These are phyloP conservation scores for Fabriciana adippe DNA, from an alignment of 2,888 invertebrate genomes.

Conservation along the genomic window DNA sequence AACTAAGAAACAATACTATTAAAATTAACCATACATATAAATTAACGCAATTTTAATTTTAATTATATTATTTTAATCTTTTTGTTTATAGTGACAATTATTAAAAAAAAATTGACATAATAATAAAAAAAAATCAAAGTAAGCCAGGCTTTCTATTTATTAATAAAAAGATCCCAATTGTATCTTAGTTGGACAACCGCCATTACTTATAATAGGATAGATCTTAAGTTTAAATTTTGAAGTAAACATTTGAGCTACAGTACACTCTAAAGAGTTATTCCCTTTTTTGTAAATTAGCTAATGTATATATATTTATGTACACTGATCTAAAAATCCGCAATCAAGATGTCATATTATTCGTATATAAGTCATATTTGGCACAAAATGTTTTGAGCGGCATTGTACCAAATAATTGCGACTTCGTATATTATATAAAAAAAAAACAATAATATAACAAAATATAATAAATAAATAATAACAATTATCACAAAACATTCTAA, in stretches of 20 bases:
- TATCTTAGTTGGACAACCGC: conserved; percentile 43
- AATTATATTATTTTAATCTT: too few species aligned
- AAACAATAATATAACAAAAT: conserved; percentile 23
- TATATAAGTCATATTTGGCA: conserved; percentile 61
- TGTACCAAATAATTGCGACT: conserved; percentile 37
- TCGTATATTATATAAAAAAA: conserved; percentile 13
- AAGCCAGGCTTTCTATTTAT: not conserved
- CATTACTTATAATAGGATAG: conserved; percentile 60
- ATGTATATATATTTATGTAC: conserved; percentile 70
- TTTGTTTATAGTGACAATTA: too few species aligned
- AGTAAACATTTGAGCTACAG: conserved; percentile 74
- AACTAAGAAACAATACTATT: conserved; percentile 52
- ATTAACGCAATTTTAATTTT: not conserved
- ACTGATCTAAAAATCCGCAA: conserved; percentile 68
- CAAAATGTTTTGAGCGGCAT: conserved; percentile 59
- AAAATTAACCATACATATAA: not conserved
- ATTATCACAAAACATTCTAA: conserved; percentile 36
- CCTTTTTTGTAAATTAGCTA: conserved; percentile 57
- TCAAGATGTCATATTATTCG: conserved; percentile 4
- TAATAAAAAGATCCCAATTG: conserved; percentile 15
- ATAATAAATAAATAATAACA: conserved; percentile 34
- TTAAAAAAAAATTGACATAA: too few species aligned
- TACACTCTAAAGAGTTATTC: conserved; percentile 64
- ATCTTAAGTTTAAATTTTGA: conserved; percentile 65
- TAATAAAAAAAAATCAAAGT: not conserved